Percentiles rank a stretch among this genome's conserved stretches.
Conservation (phyloP, 2,797 vertebrate species). For the Epinephelus malabaricus region DNA sequence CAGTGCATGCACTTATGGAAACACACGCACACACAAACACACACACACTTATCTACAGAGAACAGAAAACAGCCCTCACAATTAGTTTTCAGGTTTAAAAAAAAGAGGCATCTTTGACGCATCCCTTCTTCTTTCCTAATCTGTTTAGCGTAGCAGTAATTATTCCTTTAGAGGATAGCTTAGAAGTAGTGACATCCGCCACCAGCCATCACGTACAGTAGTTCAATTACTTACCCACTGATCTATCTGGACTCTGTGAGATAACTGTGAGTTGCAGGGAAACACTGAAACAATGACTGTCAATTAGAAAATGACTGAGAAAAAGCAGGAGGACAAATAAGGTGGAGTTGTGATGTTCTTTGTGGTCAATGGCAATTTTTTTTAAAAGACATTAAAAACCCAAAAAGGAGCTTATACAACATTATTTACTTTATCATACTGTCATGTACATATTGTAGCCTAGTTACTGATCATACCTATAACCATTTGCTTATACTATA, state of each 20-base stretch:
- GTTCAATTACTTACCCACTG: constrained; percentile 33
- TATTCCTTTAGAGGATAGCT: constrained; percentile 45
- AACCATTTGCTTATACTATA: too few species aligned
- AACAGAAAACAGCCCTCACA: constrained; percentile 34
- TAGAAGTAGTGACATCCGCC: constrained; percentile 25
- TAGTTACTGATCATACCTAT: too few species aligned
- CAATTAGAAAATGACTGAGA: constrained; percentile 3
- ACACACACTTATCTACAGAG: constrained; percentile 43
- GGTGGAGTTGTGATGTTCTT: not conserved
- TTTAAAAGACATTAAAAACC: not conserved
- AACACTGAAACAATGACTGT: constrained; percentile 1
- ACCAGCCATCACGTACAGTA: constrained; percentile 2
- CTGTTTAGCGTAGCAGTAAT: constrained; percentile 32
- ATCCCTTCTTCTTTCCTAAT: constrained; percentile 28
- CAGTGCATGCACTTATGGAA: constrained; percentile 38
- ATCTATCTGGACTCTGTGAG: constrained; percentile 36
- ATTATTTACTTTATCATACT: too few species aligned
- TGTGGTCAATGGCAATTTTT: not conserved
- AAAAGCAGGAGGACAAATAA: not conserved
- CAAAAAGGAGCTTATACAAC: too few species aligned
- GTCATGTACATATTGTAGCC: too few species aligned
- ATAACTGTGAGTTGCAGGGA: not conserved
- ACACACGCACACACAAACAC: constrained; percentile 4
- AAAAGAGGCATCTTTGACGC: constrained; percentile 4
- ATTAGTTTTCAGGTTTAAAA: constrained; percentile 31